Percentiles rank a stretch among this genome's conserved stretches.
Conservation (phyloP, 2,888 invertebrate species). For the Thecocarcelia acutangulata region DNA sequence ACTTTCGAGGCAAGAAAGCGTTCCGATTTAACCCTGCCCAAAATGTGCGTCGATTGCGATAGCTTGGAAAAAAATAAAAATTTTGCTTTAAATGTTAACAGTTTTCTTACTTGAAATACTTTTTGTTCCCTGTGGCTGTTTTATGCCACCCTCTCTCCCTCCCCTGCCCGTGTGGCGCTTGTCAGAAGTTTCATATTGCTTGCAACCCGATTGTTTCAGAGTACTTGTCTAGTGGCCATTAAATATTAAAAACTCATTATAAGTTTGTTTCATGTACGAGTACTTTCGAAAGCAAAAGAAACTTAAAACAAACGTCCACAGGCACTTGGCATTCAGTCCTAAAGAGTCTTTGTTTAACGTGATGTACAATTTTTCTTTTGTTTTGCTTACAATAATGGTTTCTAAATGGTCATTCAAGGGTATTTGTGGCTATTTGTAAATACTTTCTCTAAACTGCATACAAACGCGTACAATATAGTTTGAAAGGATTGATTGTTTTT, state of each 20-base stretch:
- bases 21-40: slow-evolving; percentile 88
- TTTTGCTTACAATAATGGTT: background rate
- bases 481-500: background rate
- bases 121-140: slow-evolving; percentile 19
- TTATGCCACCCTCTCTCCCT: too few relatives aligned
- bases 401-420: background rate
- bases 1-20: slow-evolving; percentile 86
- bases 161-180: background rate
- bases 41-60: slow-evolving; percentile 83
- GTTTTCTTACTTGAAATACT: background rate
- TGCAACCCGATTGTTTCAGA: background rate
- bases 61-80: slow-evolving; percentile 64
- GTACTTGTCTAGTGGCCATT: slow-evolving; percentile 41
- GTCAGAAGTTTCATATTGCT: background rate
- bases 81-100: background rate
- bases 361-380: background rate
- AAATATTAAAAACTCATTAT: slow-evolving; percentile 63
- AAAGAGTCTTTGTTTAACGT: slow-evolving; percentile 1
- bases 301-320: slow-evolving; percentile 37
- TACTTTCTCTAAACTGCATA: too few relatives aligned
- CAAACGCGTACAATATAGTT: too few relatives aligned
- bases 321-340: slow-evolving; percentile 42
- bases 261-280: slow-evolving; percentile 25
- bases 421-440: background rate
- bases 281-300: slow-evolving; percentile 25